Evolutionary conservation across 92 coral and sea anemone species (phyloP), one percentile per base, ranked within the genome.

Genomic region (Isaurus tuberculatus): DNA sequence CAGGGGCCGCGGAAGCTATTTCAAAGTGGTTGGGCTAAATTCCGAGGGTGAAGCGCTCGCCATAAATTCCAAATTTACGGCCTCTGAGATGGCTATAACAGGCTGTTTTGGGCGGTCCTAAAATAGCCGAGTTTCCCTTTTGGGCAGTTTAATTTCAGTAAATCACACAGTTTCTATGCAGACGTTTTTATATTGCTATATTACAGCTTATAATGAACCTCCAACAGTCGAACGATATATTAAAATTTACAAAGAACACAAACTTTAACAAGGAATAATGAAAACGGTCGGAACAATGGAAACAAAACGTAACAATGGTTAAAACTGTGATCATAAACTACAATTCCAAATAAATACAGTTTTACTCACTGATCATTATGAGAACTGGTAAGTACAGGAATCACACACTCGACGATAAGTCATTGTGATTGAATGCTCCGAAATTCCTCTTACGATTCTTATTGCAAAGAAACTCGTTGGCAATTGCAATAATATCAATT

Each of bases 211-310:
- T 70, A 70, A 70, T 8, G 29, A 70, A 70, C 51, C 20, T 69
- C 74, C 51, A 69, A 69, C 74, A 69, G 27, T 69, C 74, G 51
- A 69, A 69, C 74, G 74, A 69, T 51, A 69, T 36, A n/a, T n/a
- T n/a, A n/a, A 67, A 10, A 67, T 44, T 2, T 67, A 67, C 72
- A 67, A 67, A 67, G 72, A 67, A 16, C 69, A 33, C 72, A 67
- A 31, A 44, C 72, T 67, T 67, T 67, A 67, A 32, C 72, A 67
- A 69, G 27, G 74, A 65, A 65, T 30, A 65, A 29, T 65, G 71
- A 65, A 69, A 69, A 69, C 74, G 74, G 73, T 68, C 73, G 73
- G 73, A 70, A 70, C 74, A 70, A 70, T 70, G 74, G 74, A 70
- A 70, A 70, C 74, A 70, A 70, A 70, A 70, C 30, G 55, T 70